These are phyloP conservation scores for Cryptocephalus primarius DNA, from an alignment of 2,888 invertebrate species.

Conservation along the genomic window DNA sequence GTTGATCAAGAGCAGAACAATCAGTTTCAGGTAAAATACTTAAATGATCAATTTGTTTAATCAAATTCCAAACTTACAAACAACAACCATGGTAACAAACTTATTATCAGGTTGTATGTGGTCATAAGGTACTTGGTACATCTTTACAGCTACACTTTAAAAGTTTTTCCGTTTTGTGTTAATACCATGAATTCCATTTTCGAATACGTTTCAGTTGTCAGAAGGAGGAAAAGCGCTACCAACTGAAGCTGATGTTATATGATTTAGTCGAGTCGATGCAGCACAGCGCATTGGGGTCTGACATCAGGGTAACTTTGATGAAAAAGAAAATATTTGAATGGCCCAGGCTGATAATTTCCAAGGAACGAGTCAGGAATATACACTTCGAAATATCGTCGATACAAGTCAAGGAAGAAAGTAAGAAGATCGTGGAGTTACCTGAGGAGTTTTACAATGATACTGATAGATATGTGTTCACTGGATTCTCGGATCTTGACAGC, in stretches of 20 bases:
- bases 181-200: neutral
- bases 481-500: constrained; percentile 22
- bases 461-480: constrained; percentile 14
- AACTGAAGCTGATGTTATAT: constrained; percentile 23
- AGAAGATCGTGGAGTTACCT: constrained; percentile 16
- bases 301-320: constrained; percentile 22
- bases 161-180: neutral
- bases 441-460: constrained; percentile 14
- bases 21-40: constrained; percentile 23
- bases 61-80: neutral
- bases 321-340: constrained; percentile 24
- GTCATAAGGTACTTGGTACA: too few relatives aligned
- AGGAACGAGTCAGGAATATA: constrained; percentile 24
- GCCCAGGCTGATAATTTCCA: constrained; percentile 23
- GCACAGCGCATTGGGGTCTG: constrained; percentile 20
- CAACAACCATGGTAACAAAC: neutral
- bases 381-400: constrained; percentile 23
- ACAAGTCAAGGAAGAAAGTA: constrained; percentile 18
- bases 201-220: constrained; percentile 18
- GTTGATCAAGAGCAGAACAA: constrained; percentile 20
- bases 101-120: too few relatives aligned
- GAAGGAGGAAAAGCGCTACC: constrained; percentile 21
- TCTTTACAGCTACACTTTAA: too few relatives aligned
- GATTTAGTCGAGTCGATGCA: constrained; percentile 19
- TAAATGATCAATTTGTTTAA: neutral